Evolutionary conservation across 2,888 invertebrate genomes (phyloP).

Genomic region (Dusona sp.): DNA sequence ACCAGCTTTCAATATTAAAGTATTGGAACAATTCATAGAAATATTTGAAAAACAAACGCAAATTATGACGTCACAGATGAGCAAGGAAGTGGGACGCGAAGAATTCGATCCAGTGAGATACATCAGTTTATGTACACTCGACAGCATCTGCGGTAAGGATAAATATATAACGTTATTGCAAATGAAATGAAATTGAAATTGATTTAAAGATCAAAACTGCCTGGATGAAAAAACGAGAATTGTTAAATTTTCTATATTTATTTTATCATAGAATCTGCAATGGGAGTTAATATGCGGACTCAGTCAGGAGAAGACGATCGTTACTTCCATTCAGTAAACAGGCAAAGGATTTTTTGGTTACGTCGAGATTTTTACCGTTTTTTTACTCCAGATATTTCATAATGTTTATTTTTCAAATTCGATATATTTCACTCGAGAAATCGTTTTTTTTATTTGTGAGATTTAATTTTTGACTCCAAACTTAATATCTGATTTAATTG

Average conservation of each 20-base stretch:
- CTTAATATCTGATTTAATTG: too few species aligned
- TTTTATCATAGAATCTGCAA: slow-evolving; percentile 63
- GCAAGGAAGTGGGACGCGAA: neutral
- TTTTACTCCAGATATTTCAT: too few species aligned
- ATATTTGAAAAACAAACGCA: neutral
- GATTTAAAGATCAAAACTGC: too few species aligned
- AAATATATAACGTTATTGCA: too few species aligned
- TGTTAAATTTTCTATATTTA: too few species aligned
- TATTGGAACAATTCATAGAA: neutral
- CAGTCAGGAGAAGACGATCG: slow-evolving; percentile 51
- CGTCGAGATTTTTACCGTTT: too few species aligned
- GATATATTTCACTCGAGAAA: too few species aligned
- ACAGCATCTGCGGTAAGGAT: neutral
- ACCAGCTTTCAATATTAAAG: neutral
- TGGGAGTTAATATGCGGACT: slow-evolving; percentile 64
- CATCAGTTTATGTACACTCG: neutral
- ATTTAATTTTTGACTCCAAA: too few species aligned
- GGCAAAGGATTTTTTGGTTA: slow-evolving; percentile 28
- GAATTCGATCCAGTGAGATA: neutral
- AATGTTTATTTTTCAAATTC: too few species aligned
- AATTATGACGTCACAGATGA: neutral
- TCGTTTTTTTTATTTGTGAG: slow-evolving; percentile 1
- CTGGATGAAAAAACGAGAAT: too few species aligned
- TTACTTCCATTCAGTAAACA: slow-evolving; percentile 60
- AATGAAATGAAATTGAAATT: too few species aligned